A percentile compares a stretch with the other conserved stretches of the same genome.
phyloP scores from a whole-genome alignment of 30 jellyfish, hydroid and myxozoan species.

The Mastigias papua region DNA sequence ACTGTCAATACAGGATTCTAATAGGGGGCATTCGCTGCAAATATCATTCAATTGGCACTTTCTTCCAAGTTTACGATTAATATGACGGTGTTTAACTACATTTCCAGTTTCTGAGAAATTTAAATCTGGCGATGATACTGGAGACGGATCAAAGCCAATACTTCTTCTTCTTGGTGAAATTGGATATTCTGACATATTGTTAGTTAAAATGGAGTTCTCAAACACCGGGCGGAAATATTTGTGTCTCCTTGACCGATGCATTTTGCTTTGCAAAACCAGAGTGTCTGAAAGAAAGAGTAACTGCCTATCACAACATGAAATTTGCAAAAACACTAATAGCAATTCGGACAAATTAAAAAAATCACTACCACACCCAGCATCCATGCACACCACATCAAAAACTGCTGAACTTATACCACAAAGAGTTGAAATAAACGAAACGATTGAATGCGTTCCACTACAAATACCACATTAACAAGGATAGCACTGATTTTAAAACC shows the following conservation, averaged over 20 bases:
- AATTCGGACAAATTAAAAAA: too few species aligned
- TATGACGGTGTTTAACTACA: conserved; percentile 72
- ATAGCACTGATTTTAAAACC: too few species aligned
- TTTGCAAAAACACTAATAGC: too few species aligned
- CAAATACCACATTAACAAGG: too few species aligned
- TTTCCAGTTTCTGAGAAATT: conserved; percentile 62
- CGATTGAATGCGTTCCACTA: too few species aligned
- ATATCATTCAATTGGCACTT: conserved; percentile 34
- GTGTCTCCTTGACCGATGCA: conserved; percentile 7
- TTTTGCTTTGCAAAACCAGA: neutral
- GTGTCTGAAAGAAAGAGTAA: neutral
- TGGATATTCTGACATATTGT: conserved; percentile 14
- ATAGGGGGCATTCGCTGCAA: conserved; percentile 75
- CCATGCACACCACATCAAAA: too few species aligned
- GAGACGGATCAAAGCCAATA: conserved; percentile 55
- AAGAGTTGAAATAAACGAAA: too few species aligned
- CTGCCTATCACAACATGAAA: too few species aligned
- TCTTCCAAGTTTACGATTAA: conserved; percentile 44
- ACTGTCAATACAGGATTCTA: conserved; percentile 52
- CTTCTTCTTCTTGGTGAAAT: conserved; percentile 18
- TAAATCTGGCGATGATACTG: conserved; percentile 64
- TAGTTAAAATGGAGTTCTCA: neutral
- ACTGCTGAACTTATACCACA: too few species aligned
- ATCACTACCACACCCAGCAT: too few species aligned
- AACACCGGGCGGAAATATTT: conserved; percentile 7